A percentile compares a stretch with the other conserved stretches of the same genome.
These are phyloP conservation scores for Pyrochroa serraticornis DNA, from an alignment of 2,888 invertebrate species.

Conservation along the genomic window DNA sequence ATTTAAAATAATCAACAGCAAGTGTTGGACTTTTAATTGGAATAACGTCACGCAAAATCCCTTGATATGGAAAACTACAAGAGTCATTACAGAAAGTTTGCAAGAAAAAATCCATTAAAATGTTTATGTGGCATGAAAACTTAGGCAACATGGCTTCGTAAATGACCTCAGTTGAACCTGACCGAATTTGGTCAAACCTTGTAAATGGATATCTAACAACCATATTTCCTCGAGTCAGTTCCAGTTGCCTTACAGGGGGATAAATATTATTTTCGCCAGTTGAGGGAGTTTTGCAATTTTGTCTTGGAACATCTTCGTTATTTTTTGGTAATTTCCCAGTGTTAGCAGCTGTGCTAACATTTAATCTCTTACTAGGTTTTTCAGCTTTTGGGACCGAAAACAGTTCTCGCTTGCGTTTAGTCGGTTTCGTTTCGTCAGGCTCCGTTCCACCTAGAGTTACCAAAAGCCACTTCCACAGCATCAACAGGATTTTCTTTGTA, in stretches of 20 bases:
- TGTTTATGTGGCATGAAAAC: neutral
- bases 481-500: conserved; percentile 25
- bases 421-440: conserved; percentile 4
- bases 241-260: too few species aligned
- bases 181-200: too few species aligned
- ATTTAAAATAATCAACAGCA: neutral
- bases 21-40: neutral
- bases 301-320: too few species aligned
- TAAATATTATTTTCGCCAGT: too few species aligned
- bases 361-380: too few species aligned
- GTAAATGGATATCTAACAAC: too few species aligned
- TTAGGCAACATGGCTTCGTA: conserved; percentile 20
- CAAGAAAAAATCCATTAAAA: conserved; percentile 13
- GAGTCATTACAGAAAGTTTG: neutral
- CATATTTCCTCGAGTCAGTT: too few species aligned
- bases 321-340: too few species aligned
- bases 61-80: neutral
- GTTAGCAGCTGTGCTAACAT: too few species aligned
- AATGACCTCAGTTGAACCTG: conserved; percentile 11
- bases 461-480: conserved; percentile 26
- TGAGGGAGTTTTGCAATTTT: too few species aligned
- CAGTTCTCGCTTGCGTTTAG: conserved; percentile 5
- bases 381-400: conserved; percentile 6
- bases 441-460: conserved; percentile 15
- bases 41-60: neutral